phyloP scores from a whole-genome alignment of 2,797 vertebrate genomes.

The Esox lucius region DNA sequence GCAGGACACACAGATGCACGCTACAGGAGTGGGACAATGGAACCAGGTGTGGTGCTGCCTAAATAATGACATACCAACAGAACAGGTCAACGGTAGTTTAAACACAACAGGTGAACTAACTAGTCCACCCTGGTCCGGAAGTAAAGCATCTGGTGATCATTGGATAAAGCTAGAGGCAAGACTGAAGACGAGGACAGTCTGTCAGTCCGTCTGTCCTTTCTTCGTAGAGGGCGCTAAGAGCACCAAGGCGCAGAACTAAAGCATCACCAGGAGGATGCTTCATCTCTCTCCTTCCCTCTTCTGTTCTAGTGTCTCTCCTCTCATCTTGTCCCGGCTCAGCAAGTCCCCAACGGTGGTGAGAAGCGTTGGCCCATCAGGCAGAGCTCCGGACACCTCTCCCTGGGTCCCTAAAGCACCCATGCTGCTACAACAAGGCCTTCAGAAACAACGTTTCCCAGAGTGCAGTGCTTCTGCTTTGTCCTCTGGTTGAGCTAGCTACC shows the following conservation, averaged over 20 bases:
- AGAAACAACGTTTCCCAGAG: conserved; percentile 38
- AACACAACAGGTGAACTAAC: conserved; percentile 12
- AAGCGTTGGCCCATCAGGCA: neutral
- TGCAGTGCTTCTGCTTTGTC: conserved; percentile 32
- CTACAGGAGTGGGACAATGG: conserved; percentile 17
- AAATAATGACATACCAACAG: conserved; percentile 48
- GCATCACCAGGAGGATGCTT: conserved; percentile 22
- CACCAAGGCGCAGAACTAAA: conserved; percentile 51
- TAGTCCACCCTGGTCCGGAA: conserved; percentile 41
- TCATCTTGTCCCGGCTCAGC: neutral
- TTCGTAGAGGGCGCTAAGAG: conserved; percentile 55
- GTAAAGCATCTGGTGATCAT: conserved; percentile 68
- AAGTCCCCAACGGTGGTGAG: neutral
- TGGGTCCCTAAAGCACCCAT: conserved; percentile 31
- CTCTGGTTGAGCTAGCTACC: conserved; percentile 49
- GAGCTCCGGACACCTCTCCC: neutral
- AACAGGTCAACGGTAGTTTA: neutral
- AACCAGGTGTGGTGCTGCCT: neutral
- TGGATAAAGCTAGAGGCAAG: conserved; percentile 69
- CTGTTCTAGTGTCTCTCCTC: conserved; percentile 15
- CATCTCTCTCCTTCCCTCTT: neutral
- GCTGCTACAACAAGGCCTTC: conserved; percentile 69
- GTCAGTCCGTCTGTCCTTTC: neutral
- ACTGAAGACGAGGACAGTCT: conserved; percentile 36
- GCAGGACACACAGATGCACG: neutral